Evolutionary conservation across 2,797 vertebrate species (phyloP).

Genomic region (Sciaenops ocellatus): DNA sequence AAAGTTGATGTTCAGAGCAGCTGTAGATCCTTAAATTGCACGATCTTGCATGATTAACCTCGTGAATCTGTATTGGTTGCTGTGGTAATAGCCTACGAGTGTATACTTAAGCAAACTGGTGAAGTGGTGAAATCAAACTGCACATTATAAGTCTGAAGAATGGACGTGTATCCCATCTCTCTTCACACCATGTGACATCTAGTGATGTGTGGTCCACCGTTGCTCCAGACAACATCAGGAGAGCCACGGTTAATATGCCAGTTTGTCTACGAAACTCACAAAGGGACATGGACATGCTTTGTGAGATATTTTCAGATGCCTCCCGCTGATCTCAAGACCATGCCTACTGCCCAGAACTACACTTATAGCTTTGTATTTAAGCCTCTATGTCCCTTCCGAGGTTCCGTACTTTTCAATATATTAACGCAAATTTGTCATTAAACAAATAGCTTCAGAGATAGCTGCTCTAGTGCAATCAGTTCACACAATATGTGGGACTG

Average conservation of each 20-base stretch:
- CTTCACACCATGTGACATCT: neutral
- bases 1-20: conserved; percentile 14
- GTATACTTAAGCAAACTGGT: conserved; percentile 11
- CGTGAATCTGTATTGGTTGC: conserved; percentile 12
- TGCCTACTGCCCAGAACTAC: no score
- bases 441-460: neutral
- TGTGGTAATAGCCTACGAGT: conserved; percentile 9
- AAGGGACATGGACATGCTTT: no score
- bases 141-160: neutral
- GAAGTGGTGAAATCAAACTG: conserved; percentile 23
- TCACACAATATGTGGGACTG: neutral
- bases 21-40: conserved; percentile 18
- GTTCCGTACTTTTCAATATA: neutral
- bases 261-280: neutral
- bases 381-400: no score
- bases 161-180: neutral
- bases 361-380: no score
- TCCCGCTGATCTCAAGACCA: no score
- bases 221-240: neutral
- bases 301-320: no score
- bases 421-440: neutral
- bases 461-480: fast-evolving
- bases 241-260: neutral
- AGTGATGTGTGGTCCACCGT: neutral
- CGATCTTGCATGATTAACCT: conserved; percentile 38